Evolutionary conservation across 2,113 vertebrate species (phyloP), one percentile per base, ranked within the genome.

Genomic region (Malurus elegans): DNA sequence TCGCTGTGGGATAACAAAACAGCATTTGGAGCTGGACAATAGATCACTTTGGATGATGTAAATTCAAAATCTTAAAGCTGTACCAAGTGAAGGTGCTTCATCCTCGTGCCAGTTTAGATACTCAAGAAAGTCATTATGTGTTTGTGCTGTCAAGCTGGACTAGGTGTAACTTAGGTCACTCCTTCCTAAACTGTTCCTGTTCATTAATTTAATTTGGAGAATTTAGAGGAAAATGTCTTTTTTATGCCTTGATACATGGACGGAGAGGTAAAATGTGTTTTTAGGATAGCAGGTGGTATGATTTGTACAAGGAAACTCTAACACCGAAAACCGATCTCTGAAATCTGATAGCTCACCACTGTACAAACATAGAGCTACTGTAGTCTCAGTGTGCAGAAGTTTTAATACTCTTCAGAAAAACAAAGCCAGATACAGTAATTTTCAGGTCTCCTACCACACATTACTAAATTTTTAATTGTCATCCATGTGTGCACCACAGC

Each of bases 321-420:
- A 54, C 56, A 45, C 14, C 66, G 81, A 73, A 92, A 95, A 65
- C 14, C 65, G 54, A 73, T 56, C 66, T 85, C 67, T 76, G 87
- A 86, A 91, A 94, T 62, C 50, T 0, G 2, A 44, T 72, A 82
- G 47, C 44, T 90, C 2, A 5, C 32, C 32, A 5, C 57, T 42
- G 11, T 16, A 38, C 12, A 34, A 81, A 87, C 0, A 0, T 5
- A 20, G 20, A 58, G 26, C 34, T 73, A 21, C 34, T 9, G 2
- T 58, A 54, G 45, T 14, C 34, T 61, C 13, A 66, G 23, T 16
- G 18, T 73, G 36, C 40, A 90, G 47, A 73, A 82, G 38, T 76
- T 73, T 71, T 34, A 76, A 83, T 42, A 48, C n/a, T 31, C 36
- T 73, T 66, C 31, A 45, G 40, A 66, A 94, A 94, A 73, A 38